Base-by-base conservation (phyloP, 2,113 vertebrate species). In the Ceyx margarethae region DNA sequence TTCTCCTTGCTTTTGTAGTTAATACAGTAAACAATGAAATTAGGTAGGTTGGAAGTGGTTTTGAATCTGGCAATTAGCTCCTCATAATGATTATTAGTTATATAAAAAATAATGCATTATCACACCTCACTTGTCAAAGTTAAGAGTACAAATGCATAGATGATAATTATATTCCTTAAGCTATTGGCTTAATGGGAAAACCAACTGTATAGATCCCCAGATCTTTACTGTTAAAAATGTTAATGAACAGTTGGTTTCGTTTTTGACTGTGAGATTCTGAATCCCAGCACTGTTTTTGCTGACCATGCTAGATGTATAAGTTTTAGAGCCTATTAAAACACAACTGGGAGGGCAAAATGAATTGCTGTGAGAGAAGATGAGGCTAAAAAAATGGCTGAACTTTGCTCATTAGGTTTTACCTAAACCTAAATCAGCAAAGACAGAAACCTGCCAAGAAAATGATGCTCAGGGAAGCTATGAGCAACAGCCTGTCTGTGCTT, bases 311-410 rank as follows among this genome's bases (percentile, higher is more conserved):
- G 37, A 89, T 46, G 6, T 68, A 2, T 11, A 85, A 62, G 29
- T 78, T 89, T 87, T 58, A 91, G 26, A 87, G 29, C 51, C 51
- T 85, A 28, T 85, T 87, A 82, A 91, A 93, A 81, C 64, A 83
- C 81, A 87, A 64, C 68, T 81, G 61, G 40, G 79, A 92, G 18
- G 51, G 81, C 25, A 81, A 87, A 85, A 85, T 11, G 4, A 85
- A 67, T 48, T 1, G 0, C 60, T 77, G 3, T 29, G 71, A 76
- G 81, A 84, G 26, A 76, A 50, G 29, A 73, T 58, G 51, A 1
- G 1, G 58, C 33, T 76, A 35, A 91, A 76, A 46, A 85, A 69
- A 69, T 56, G 23, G 26, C 15, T 60, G n/a, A 93, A 82, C 37
- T n/a, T 90, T 85, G 18, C 48, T 95, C 54, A 43, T 85, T 89